A percentile compares a stretch with the other conserved stretches of the same genome.
Conservation (phyloP, 2,113 vertebrate genomes). For the Rhinolophus sinicus region DNA sequence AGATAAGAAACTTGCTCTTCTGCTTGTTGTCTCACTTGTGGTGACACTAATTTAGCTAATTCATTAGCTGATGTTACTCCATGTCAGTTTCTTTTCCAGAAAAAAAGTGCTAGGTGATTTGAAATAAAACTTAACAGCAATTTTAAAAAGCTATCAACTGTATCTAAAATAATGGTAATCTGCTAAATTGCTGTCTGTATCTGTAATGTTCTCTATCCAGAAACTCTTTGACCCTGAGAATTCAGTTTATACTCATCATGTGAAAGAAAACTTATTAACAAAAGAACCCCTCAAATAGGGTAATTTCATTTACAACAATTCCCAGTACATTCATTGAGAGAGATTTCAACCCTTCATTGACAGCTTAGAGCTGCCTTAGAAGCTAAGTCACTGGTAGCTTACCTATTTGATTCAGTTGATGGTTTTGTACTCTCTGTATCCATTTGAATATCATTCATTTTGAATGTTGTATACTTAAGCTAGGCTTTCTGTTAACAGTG, state of each 20-base stretch:
- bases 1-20: constrained; percentile 39
- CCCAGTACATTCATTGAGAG: neutral
- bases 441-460: constrained; percentile 69
- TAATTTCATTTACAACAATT: neutral
- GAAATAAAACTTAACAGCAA: neutral
- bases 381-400: constrained; percentile 55
- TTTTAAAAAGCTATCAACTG: constrained; percentile 67
- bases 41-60: constrained; percentile 46
- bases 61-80: constrained; percentile 23
- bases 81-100: constrained; percentile 68
- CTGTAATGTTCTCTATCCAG: constrained; percentile 63
- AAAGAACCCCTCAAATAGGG: neutral
- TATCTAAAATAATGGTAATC: constrained; percentile 69
- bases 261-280: constrained; percentile 29
- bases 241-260: constrained; percentile 43
- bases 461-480: constrained; percentile 39
- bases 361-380: neutral
- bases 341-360: constrained; percentile 12
- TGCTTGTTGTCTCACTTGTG: constrained; percentile 45
- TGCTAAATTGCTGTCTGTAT: constrained; percentile 60
- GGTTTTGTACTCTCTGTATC: constrained; percentile 16
- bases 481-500: constrained; percentile 50
- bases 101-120: constrained; percentile 63
- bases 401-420: neutral
- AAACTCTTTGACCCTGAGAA: constrained; percentile 20